Base-by-base conservation (phyloP, 2,888 invertebrate species). In the Oeneis ivallda region DNA sequence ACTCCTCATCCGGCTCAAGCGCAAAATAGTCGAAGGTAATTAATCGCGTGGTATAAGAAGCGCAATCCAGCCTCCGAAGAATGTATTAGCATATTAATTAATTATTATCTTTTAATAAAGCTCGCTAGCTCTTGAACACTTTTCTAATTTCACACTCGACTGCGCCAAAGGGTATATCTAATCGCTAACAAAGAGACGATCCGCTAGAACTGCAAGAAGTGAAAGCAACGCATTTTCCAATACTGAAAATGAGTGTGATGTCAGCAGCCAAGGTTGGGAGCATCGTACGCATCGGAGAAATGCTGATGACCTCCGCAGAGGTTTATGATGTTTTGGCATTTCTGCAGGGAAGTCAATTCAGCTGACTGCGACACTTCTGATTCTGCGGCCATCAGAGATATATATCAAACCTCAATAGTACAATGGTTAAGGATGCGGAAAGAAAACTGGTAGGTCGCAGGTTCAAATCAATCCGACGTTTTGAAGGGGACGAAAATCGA, bases 141-240 rank as follows among this genome's bases (percentile, higher is more conserved):
- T 15, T 60, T 66, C 65, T 70, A 66, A 75, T 75, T 75, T 74
- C 73, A 72, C 72, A 74, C 68, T 66, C 66, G 65, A 67, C 67
- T 64, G 69, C 65, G 61, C 9, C 9, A 9, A 15, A 45, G n/a
- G 45, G 45, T 45, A n/a, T n/a, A n/a, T n/a, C n/a, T n/a, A 15
- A 45, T 45, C 45, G 45, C 15, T 7, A 15, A 15, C 8, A 1
- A 45, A 8, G 45, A 45, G 7, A 7, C 7, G 9, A 45, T 11
- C 13, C 13, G 13, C 41, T 13, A 41, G 3, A 41, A 11, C 3
- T 11, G 43, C 43, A 43, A 43, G 8, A n/a, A n/a, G n/a, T n/a
- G n/a, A 3, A n/a, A n/a, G 1, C n/a, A n/a, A 5, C 43, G 43
- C 43, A 43, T 26, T 26, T 26, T 26, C 26, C 26, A 26, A 26